Conservation (phyloP, 2,113 vertebrate genomes). For the Rhinogobius similis region DNA sequence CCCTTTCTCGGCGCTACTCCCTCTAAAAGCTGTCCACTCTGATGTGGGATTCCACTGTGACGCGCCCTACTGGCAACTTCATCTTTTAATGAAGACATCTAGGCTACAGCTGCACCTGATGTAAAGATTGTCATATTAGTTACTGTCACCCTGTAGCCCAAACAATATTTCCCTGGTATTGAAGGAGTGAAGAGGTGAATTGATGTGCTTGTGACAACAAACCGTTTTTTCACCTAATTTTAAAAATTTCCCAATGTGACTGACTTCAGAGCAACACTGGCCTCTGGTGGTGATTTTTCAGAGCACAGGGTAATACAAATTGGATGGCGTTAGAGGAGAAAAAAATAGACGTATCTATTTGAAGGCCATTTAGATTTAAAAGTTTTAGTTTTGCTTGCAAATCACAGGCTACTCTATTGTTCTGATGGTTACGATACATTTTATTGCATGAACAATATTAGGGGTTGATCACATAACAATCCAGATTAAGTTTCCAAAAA, state of each 20-base stretch:
- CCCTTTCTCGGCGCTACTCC: not conserved
- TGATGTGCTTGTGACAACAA: no score
- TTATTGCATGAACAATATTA: no score
- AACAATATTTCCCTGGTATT: not conserved
- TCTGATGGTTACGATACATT: no score
- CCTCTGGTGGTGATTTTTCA: constrained; percentile 37
- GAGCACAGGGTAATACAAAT: not conserved
- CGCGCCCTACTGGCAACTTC: not conserved
- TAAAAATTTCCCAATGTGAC: no score
- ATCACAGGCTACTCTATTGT: no score
- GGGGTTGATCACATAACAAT: no score
- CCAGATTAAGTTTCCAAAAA: no score
- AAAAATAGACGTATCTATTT: not conserved
- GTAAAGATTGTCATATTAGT: no score
- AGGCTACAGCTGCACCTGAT: no score
- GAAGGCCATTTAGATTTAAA: no score
- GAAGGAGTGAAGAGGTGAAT: not conserved
- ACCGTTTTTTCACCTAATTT: no score
- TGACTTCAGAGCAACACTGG: constrained; percentile 17
- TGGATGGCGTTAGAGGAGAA: not conserved
- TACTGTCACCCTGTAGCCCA: not conserved
- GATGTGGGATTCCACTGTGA: constrained; percentile 12
- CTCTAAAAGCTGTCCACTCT: constrained; percentile 8
- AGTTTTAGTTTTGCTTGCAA: no score
- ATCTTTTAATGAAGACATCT: not conserved